Percentiles rank a stretch among this genome's conserved stretches.
phyloP scores from a whole-genome alignment of 2,888 invertebrate genomes.

The Minunthozetes semirufus region DNA sequence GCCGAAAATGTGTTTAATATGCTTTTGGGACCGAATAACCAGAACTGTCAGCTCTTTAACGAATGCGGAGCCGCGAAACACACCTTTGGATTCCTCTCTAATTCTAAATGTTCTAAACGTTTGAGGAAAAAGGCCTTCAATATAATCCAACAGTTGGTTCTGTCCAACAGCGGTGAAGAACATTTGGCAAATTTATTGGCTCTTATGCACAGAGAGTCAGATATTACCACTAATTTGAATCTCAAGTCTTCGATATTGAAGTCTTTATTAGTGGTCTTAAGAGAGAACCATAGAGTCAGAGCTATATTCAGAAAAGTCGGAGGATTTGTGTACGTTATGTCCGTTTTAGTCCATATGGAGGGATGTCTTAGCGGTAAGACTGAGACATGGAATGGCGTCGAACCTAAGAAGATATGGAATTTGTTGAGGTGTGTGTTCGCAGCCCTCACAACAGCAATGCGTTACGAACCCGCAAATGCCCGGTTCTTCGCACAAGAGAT shows the following conservation, averaged over 20 bases:
- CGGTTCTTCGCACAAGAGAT: constrained; percentile 97
- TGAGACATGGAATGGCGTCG: constrained; percentile 20
- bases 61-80: constrained; percentile 37
- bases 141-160: constrained; percentile 76
- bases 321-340: constrained; percentile 95
- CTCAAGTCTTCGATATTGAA: constrained; percentile 44
- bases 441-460: constrained; percentile 92
- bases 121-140: constrained; percentile 68
- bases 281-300: constrained; percentile 91
- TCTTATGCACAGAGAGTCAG: constrained; percentile 62
- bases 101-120: constrained; percentile 22
- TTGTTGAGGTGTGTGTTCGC: constrained; percentile 68
- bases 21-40: constrained; percentile 35
- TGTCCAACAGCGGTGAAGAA: constrained; percentile 88
- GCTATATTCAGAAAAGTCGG: constrained; percentile 96
- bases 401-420: constrained; percentile 35
- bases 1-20: constrained; percentile 34
- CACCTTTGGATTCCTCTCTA: constrained; percentile 33
- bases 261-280: constrained; percentile 74
- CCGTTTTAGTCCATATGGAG: constrained; percentile 85
- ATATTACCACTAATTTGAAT: constrained; percentile 30
- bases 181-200: constrained; percentile 88
- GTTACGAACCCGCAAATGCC: constrained; percentile 98
- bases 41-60: constrained; percentile 38
- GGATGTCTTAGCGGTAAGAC: constrained; percentile 60